A percentile compares a stretch with the other conserved stretches of the same genome.
These are phyloP conservation scores for Mionectes macconnelli DNA, from an alignment of 2,113 vertebrate species.

Conservation along the genomic window DNA sequence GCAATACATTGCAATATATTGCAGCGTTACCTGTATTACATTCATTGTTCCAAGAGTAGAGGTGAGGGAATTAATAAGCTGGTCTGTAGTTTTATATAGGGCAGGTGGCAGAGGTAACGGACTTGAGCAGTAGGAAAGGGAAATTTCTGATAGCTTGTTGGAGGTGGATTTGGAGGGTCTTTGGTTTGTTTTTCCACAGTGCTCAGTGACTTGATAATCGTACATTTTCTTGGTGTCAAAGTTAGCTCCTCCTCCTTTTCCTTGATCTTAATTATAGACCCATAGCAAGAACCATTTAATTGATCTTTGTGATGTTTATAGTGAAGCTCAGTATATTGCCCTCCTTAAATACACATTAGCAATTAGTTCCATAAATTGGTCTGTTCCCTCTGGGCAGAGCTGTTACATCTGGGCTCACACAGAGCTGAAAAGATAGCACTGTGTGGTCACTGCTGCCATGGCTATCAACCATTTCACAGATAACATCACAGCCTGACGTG, in stretches of 20 bases:
- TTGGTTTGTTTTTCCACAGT: not conserved
- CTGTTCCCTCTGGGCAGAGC: conserved; percentile 5
- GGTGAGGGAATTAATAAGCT: not conserved
- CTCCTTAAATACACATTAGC: not conserved
- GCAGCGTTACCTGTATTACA: not conserved
- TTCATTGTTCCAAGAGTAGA: not conserved
- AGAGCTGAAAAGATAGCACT: not conserved
- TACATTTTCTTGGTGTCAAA: not conserved
- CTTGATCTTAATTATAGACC: not conserved
- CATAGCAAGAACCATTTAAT: not conserved
- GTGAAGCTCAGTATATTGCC: not conserved
- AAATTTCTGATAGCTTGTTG: not conserved
- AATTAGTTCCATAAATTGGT: not conserved
- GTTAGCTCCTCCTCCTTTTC: not conserved
- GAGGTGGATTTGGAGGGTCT: not conserved
- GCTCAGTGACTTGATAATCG: not conserved
- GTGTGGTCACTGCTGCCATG: not conserved
- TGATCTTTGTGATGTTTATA: conserved; percentile 37
- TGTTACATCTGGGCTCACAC: not conserved
- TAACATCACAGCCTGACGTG: not conserved
- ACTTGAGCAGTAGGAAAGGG: not conserved
- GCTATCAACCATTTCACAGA: not conserved
- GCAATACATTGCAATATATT: not conserved
- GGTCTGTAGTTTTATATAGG: not conserved
- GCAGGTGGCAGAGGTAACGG: not conserved